Evolutionary conservation across 2,113 vertebrate genomes (phyloP).

Genomic region (Passer montanus): DNA sequence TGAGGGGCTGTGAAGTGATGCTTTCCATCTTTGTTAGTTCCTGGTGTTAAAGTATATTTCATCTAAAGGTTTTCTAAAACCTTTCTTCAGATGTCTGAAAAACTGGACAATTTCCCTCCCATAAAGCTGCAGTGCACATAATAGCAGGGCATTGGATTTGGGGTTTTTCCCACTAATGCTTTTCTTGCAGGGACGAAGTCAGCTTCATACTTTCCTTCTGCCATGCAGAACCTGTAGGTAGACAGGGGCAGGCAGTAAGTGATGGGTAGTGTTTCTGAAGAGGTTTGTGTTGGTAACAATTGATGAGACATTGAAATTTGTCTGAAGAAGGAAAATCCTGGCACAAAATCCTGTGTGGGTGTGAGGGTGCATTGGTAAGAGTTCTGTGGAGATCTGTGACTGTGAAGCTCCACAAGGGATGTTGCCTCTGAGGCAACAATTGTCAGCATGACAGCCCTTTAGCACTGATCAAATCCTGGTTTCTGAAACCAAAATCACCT

Average conservation of each 20-base stretch:
- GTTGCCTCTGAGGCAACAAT: background rate
- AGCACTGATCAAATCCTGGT: background rate
- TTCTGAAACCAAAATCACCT: background rate
- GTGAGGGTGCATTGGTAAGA: background rate
- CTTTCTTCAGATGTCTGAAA: background rate
- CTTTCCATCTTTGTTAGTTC: background rate
- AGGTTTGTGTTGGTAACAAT: background rate
- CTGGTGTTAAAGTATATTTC: background rate
- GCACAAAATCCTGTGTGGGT: background rate
- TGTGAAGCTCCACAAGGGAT: background rate
- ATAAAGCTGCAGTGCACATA: background rate
- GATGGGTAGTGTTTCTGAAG: background rate
- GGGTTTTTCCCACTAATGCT: background rate
- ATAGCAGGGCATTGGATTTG: background rate
- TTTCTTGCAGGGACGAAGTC: background rate
- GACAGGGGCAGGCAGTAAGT: background rate
- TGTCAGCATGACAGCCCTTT: background rate
- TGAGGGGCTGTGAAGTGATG: background rate
- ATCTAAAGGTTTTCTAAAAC: background rate
- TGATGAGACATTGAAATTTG: background rate
- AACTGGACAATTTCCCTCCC: background rate
- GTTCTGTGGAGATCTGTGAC: background rate
- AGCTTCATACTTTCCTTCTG: background rate
- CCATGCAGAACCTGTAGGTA: background rate
- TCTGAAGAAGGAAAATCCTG: background rate